Conservation (phyloP, 2,113 vertebrate genomes). For the Mus spicilegus region DNA sequence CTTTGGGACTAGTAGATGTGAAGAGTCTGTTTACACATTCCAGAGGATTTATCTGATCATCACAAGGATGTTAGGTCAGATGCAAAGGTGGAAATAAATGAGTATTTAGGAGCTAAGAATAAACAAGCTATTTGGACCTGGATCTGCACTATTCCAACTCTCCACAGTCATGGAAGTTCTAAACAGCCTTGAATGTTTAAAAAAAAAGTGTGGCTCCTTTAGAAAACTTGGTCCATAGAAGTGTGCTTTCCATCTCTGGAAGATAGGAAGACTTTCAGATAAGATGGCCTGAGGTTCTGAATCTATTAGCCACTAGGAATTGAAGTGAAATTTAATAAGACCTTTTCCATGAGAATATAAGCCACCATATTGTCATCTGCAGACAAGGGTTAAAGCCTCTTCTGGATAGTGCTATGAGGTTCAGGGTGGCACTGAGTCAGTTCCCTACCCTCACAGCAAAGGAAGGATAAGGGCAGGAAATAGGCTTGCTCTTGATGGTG, state of each 20-base stretch:
- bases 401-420: background rate
- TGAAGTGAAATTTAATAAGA: background rate
- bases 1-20: background rate
- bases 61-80: no score
- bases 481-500: background rate
- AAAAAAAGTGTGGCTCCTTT: background rate
- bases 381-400: background rate
- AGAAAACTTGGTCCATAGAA: background rate
- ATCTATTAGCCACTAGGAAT: background rate
- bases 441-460: background rate
- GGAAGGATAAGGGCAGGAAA: background rate
- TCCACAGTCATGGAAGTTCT: background rate
- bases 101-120: no score
- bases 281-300: background rate
- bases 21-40: no score
- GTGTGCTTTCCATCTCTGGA: background rate
- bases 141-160: no score
- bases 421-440: background rate
- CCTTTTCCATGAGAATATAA: background rate
- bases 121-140: no score
- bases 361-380: background rate
- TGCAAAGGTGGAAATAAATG: no score
- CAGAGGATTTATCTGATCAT: no score
- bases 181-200: background rate
- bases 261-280: background rate